Percentiles rank a stretch among this genome's conserved stretches.
Conservation (phyloP, 2,888 invertebrate species). For the Lycia hirtaria region DNA sequence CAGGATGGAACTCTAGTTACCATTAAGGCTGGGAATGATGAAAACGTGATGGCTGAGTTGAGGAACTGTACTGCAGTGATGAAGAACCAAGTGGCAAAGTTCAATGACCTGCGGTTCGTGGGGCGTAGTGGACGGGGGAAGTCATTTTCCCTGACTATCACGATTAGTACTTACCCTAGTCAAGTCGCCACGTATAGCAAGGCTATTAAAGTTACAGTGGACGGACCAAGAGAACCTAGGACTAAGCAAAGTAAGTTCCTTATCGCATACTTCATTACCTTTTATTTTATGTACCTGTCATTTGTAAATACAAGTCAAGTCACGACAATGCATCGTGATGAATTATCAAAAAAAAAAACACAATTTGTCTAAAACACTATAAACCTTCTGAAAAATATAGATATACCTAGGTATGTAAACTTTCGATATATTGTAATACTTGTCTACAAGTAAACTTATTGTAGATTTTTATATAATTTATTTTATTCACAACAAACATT, state of each 20-base stretch:
- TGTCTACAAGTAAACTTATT: no score
- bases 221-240: constrained; percentile 98
- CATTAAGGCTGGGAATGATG: constrained; percentile 98
- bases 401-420: no score
- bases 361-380: no score
- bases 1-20: constrained; percentile 97
- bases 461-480: no score
- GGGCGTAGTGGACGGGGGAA: constrained; percentile 99
- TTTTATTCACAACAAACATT: no score
- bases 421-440: no score
- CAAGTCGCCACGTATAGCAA: constrained; percentile 97
- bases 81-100: constrained; percentile 99
- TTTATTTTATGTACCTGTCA: no score
- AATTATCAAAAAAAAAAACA: no score
- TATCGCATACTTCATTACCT: neutral
- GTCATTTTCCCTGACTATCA: constrained; percentile 97
- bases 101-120: constrained; percentile 99
- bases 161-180: constrained; percentile 90
- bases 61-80: constrained; percentile 97
- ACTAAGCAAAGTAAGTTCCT: constrained; percentile 96
- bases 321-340: no score
- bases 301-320: no score
- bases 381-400: no score
- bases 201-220: constrained; percentile 99
- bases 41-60: constrained; percentile 98